Base-by-base conservation (phyloP, 2,113 vertebrate genomes). In the Rafetus swinhoei region DNA sequence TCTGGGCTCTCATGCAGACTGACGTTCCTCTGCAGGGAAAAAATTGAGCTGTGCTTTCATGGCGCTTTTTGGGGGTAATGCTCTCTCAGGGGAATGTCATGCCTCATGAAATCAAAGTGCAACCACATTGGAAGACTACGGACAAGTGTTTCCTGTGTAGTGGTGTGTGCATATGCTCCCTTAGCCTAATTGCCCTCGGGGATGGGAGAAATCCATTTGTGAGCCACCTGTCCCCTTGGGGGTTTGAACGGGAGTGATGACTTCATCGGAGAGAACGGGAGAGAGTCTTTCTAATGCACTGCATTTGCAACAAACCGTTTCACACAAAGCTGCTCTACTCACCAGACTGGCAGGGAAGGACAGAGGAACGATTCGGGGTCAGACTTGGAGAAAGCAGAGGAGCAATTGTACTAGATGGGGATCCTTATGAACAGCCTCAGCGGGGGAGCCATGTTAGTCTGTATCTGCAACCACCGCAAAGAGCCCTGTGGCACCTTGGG, bases 131-230 rank as follows among this genome's bases (percentile, higher is more conserved):
- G 86, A 92, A 69, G 87, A 79, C 74, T 89, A 76, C 74, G 87
- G 95, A 86, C 80, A 89, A 93, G 18, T n/a, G 1, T 85, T 81
- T 54, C 83, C 89, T 79, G 87, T 29, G 81, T 85, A 52, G 22
- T 2, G 0, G 25, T 32, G 29, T 80, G 56, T 18, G 82, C 65
- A 8, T 21, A 25, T 82, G 92, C 88, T 92, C 18, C 82, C 32
- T 72, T 19, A 22, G 92, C 50, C 45, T 79, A 83, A 95, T 91
- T 83, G 89, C 50, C 88, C 69, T 2, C 45, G 27, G 13, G 13
- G 14, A 56, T 76, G 86, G 72, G 88, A 57, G 79, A 21, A 80
- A 52, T 50, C 90, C 95, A 89, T 96, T 86, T 84, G 93, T 95
- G 95, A 86, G 3, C 93, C 59, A 87, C 77, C 24, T 1, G 8